phyloP scores from a whole-genome alignment of 2,888 invertebrate species.

The Calephelis perditalis region DNA sequence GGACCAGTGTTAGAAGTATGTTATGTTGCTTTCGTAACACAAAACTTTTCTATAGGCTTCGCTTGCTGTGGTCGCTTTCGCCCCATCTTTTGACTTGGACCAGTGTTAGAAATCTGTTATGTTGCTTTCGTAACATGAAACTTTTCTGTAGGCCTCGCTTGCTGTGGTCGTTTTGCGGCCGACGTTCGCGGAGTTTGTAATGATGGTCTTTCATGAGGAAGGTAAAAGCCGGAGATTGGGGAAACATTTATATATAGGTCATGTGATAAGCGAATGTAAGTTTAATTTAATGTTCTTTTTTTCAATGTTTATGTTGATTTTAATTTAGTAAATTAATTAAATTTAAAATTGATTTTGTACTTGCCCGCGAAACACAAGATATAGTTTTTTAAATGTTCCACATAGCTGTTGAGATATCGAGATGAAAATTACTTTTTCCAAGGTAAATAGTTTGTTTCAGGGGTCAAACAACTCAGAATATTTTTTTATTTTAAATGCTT shows the following conservation, averaged over 20 bases:
- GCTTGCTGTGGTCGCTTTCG: slow-evolving; percentile 30
- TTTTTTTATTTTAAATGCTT: too few species aligned
- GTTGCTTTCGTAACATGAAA: slow-evolving; percentile 30
- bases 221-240: slow-evolving; percentile 21
- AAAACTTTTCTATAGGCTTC: slow-evolving; percentile 32
- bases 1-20: slow-evolving; percentile 6
- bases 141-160: slow-evolving; percentile 31
- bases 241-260: not conserved
- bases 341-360: too few species aligned
- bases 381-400: too few species aligned
- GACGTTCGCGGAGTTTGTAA: slow-evolving; percentile 24
- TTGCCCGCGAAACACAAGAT: too few species aligned
- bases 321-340: too few species aligned
- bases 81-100: slow-evolving; percentile 17
- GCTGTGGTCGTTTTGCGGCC: slow-evolving; percentile 32
- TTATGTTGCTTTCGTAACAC: slow-evolving; percentile 27
- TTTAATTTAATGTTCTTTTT: not conserved
- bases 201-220: slow-evolving; percentile 22
- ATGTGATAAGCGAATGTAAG: not conserved
- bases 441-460: too few species aligned
- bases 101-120: slow-evolving; percentile 9
- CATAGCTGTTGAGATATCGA: too few species aligned
- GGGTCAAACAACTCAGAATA: too few species aligned
- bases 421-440: too few species aligned
- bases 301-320: too few species aligned